Conservation (phyloP, 2,888 invertebrate species). For the Cephus sareptanus region DNA sequence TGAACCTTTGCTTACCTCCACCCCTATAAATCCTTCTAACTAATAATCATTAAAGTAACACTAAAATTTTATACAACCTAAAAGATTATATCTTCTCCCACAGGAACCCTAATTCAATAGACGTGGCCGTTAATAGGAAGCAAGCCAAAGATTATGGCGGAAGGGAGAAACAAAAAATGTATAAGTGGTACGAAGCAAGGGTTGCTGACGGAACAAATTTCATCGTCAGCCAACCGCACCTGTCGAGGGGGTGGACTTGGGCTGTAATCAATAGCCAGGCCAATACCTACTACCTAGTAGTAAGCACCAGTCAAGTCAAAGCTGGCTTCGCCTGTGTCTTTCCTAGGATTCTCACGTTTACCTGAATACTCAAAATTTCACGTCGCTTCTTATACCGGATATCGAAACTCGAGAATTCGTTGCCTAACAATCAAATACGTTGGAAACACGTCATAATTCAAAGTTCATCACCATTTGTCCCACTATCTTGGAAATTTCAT, state of each 20-base stretch:
- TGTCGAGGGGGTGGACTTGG: not conserved
- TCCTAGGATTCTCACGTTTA: not conserved
- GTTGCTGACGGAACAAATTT: constrained; percentile 48
- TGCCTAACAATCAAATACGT: not conserved
- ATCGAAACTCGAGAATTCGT: not conserved
- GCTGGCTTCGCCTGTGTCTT: not conserved
- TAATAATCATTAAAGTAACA: not conserved
- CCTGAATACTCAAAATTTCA: not conserved
- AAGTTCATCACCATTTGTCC: not conserved
- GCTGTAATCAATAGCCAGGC: not conserved
- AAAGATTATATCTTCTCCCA: not conserved
- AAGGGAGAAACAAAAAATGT: not conserved
- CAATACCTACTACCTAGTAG: not conserved
- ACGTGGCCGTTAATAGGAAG: not conserved
- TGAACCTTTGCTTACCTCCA: not conserved
- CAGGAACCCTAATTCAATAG: not conserved
- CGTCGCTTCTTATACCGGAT: not conserved
- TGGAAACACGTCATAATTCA: not conserved
- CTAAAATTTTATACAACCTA: not conserved
- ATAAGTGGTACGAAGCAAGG: not conserved
- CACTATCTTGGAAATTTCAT: not conserved
- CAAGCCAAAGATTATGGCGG: not conserved
- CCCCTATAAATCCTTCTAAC: not conserved
- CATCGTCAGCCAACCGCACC: constrained; percentile 31
- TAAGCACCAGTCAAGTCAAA: not conserved